Base-by-base conservation (phyloP, 1,140 invertebrate genomes). In the Drosophila arawakana region DNA sequence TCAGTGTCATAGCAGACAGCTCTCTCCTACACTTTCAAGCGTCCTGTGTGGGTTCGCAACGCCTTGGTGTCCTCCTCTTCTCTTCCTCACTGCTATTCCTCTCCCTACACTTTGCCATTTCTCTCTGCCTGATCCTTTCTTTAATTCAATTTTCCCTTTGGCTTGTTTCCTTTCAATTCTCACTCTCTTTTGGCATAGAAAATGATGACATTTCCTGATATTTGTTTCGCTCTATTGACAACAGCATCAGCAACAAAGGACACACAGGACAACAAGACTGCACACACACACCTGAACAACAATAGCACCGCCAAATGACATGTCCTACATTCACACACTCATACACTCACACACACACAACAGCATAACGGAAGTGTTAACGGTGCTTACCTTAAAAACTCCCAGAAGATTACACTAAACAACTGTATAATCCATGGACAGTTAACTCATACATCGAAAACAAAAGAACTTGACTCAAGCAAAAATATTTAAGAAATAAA, bases 201-300 rank as follows among this genome's bases (percentile, higher is more conserved):
- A 88, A 88, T 89, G 81, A 88, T 89, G 84, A 88, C 84, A 89
- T 88, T 84, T 88, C 84, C 84, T 89, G 83, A 88, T 88, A 75
- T 88, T 88, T 88, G 83, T 86, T 83, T 77, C 54, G 76, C 76
- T 74, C 52, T 50, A 70, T 58, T 62, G 60, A 76, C 50, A 71
- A 70, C 67, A 52, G 66, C 65, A 49, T 15, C 66, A 49, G 15
- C 63, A 62, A 83, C 80, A 84, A 84, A 75, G 41, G 74, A 52
- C 67, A 37, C 37, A 21, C 44, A 39, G 47, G 9, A 70, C 41
- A 57, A 58, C 74, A 70, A 77, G 6, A 35, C 13, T 30, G 9
- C n/a, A 49, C 15, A 15, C 30, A 35, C 35, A 82, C 76, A 83
- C 72, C 71, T 76, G 58, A 75, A 62, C 61, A 25, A 69, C 79